phyloP scores from a whole-genome alignment of 2,113 vertebrate species.

The Vanacampus margaritifer region DNA sequence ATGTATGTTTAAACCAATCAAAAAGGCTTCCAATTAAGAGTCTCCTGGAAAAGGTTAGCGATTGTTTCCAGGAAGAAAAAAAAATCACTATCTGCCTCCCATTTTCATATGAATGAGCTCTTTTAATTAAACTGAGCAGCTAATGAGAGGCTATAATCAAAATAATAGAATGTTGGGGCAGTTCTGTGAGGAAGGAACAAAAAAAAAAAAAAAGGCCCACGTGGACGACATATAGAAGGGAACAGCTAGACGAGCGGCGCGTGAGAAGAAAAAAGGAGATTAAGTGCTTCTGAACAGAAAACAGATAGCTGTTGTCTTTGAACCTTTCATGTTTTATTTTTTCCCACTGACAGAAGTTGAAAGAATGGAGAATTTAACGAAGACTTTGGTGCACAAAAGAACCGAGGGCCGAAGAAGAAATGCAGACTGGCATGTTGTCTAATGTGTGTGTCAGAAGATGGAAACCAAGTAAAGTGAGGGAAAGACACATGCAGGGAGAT shows the following conservation, averaged over 20 bases:
- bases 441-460: slow-evolving; percentile 13
- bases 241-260: slow-evolving; percentile 5
- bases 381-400: slow-evolving; percentile 59
- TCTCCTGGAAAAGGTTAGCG: slow-evolving; percentile 78
- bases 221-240: slow-evolving; percentile 51
- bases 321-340: slow-evolving; percentile 64
- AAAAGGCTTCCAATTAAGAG: slow-evolving; percentile 82
- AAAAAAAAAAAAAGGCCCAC: slow-evolving; percentile 28
- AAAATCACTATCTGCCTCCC: slow-evolving; percentile 79
- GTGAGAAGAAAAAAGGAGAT: slow-evolving; percentile 49
- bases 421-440: slow-evolving; percentile 46
- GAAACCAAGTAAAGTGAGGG: slow-evolving; percentile 1
- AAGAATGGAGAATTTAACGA: slow-evolving; percentile 56
- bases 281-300: slow-evolving; percentile 56
- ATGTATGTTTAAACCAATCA: slow-evolving; percentile 57
- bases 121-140: slow-evolving; percentile 82
- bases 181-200: slow-evolving; percentile 46
- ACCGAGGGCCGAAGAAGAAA: slow-evolving; percentile 52
- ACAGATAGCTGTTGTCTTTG: slow-evolving; percentile 67
- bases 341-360: slow-evolving; percentile 53
- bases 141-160: slow-evolving; percentile 72
- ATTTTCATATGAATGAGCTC: slow-evolving; percentile 89
- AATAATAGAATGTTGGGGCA: slow-evolving; percentile 65
- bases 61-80: slow-evolving; percentile 82
- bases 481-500: slow-evolving; percentile 48